Evolutionary conservation across 2,113 vertebrate genomes (phyloP).

Genomic region (mouse (Mus musculus)): GRCm39 chr11:35006001-35006500

Average conservation of each 20-base stretch:
- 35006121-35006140: background rate
- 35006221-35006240: background rate
- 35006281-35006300: slow-evolving; percentile 26
- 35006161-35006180: background rate
- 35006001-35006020: slow-evolving; percentile 70
- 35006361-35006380: background rate
- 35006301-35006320: background rate
- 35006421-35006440: background rate
- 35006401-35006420: background rate
- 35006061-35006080: slow-evolving; percentile 28
- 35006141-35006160: background rate
- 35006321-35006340: background rate
- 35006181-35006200: background rate
- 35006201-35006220: background rate
- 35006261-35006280: background rate
- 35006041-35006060: slow-evolving; percentile 62
- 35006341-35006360: background rate
- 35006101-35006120: background rate
- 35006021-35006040: slow-evolving; percentile 66
- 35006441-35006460: background rate
- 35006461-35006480: background rate
- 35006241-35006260: background rate
- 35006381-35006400: background rate
- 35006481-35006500: background rate
- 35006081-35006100: background rate